Evolutionary conservation across 1,140 invertebrate species (phyloP).

Genomic region (Gryon sp.): DNA sequence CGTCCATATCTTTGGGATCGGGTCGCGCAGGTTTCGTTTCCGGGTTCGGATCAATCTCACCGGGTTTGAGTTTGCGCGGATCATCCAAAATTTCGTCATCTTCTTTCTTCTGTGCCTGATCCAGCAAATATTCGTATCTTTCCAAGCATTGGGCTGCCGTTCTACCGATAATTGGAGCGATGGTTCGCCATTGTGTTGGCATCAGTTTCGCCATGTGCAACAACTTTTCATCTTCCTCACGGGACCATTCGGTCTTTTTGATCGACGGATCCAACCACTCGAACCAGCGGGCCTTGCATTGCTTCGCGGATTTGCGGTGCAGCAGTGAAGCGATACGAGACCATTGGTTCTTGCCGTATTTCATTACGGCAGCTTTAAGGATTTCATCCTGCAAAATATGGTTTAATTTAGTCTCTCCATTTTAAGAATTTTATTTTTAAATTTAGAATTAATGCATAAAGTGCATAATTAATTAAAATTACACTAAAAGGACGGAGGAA

Average conservation of each 20-base stretch:
- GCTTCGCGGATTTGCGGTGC: constrained; percentile 99
- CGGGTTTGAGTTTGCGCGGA: constrained; percentile 97
- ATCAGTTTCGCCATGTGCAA: constrained; percentile 98
- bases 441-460: background rate
- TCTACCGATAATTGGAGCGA: constrained; percentile 98
- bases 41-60: constrained; percentile 99
- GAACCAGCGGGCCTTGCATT: constrained; percentile 99
- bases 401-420: constrained; percentile 1
- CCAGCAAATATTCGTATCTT: constrained; percentile 97
- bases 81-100: constrained; percentile 95
- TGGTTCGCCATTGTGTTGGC: constrained; percentile 99
- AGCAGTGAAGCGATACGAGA: constrained; percentile 98
- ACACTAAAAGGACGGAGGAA: too few relatives aligned
- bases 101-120: constrained; percentile 99
- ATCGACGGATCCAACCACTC: constrained; percentile 99
- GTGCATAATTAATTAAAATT: background rate
- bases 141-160: constrained; percentile 99
- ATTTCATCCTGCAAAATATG: constrained; percentile 95
- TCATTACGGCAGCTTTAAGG: constrained; percentile 99
- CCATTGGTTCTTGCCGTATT: constrained; percentile 99
- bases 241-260: constrained; percentile 99
- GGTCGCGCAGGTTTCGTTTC: constrained; percentile 99
- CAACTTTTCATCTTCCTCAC: constrained; percentile 99
- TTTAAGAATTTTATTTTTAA: background rate
- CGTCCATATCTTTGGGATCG: constrained; percentile 99